Conservation (phyloP, 2,113 vertebrate genomes). For the Bolborhynchus lineola region DNA sequence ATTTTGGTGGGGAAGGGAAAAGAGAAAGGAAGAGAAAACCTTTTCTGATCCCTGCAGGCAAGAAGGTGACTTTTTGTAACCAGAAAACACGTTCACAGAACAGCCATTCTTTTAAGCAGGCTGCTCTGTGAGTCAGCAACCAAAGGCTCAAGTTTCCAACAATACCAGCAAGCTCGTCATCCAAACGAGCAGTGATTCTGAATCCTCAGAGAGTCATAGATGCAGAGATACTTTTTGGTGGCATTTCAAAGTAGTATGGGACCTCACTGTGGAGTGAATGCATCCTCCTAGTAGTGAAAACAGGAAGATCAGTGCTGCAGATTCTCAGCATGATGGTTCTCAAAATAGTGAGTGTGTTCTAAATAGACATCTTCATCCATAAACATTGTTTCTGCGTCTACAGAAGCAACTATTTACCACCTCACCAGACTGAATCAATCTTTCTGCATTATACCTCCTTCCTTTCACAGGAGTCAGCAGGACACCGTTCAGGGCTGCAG, state of each 20-base stretch:
- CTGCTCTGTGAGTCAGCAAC: background rate
- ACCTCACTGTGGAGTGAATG: background rate
- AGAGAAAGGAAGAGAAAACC: background rate
- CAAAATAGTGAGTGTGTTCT: background rate
- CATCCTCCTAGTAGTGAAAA: background rate
- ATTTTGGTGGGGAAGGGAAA: background rate
- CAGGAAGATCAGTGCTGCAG: background rate
- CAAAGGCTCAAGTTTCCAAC: background rate
- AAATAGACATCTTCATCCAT: background rate
- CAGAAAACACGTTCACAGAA: background rate
- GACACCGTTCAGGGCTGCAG: background rate
- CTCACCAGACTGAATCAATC: background rate
- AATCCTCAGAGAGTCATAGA: background rate
- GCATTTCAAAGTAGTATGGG: background rate
- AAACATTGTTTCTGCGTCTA: background rate
- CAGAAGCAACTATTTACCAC: background rate
- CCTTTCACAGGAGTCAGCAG: background rate
- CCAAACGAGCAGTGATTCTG: background rate
- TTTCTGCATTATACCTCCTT: background rate
- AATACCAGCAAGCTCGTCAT: background rate
- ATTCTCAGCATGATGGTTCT: background rate
- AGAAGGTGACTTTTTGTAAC: background rate
- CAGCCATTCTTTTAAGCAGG: background rate
- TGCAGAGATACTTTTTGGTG: background rate
- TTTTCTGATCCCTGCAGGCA: background rate